Evolutionary conservation across 2,113 vertebrate species (phyloP).

Genomic region (Tragulus kanchil): DNA sequence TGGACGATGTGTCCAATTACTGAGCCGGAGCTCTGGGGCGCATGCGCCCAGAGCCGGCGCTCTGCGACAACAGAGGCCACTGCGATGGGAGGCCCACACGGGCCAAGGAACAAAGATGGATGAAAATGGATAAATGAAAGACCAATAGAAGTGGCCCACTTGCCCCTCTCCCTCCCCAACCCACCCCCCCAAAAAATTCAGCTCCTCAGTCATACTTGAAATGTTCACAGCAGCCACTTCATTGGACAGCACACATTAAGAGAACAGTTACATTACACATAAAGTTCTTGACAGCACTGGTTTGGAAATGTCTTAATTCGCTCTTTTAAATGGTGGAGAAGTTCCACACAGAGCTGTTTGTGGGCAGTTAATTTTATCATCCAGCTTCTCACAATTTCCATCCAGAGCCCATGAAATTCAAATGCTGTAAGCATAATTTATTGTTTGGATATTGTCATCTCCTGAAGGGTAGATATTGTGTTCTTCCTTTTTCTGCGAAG

Average conservation of each 20-base stretch:
- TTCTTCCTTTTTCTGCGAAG: constrained; percentile 24
- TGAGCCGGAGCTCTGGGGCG: too few relatives aligned
- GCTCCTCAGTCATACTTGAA: neutral
- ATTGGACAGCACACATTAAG: neutral
- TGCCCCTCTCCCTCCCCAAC: too few relatives aligned
- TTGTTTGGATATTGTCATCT: constrained; percentile 51
- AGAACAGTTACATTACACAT: neutral
- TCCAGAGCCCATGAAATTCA: neutral
- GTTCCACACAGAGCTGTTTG: neutral
- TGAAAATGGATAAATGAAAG: too few relatives aligned
- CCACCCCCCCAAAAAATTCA: neutral
- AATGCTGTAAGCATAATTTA: constrained; percentile 35
- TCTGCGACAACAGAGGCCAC: too few relatives aligned
- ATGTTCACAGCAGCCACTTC: neutral
- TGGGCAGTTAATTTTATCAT: neutral
- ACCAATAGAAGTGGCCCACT: too few relatives aligned
- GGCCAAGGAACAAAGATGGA: too few relatives aligned
- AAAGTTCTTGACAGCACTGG: neutral
- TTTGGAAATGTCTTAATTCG: constrained; percentile 3
- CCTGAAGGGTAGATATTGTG: constrained; percentile 46
- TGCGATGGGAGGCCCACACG: too few relatives aligned
- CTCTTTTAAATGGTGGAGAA: neutral
- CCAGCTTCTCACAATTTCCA: neutral
- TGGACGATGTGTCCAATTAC: too few relatives aligned
- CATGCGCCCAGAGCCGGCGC: too few relatives aligned